Percentiles rank a stretch among this genome's conserved stretches.
phyloP scores from a whole-genome alignment of 2,113 vertebrate genomes.

The Leucopsar rothschildi region DNA sequence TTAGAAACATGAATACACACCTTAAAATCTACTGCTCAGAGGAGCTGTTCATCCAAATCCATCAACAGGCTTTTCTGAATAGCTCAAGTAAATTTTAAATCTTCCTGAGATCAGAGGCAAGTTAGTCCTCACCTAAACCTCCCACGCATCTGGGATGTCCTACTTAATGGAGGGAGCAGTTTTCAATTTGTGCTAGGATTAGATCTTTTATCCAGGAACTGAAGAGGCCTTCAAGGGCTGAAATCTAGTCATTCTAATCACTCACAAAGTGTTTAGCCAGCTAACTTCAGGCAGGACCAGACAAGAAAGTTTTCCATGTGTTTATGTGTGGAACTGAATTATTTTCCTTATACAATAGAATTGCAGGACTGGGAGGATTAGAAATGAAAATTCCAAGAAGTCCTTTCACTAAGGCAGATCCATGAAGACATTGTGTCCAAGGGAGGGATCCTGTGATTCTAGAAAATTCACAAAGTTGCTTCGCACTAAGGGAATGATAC shows the following conservation, averaged over 20 bases:
- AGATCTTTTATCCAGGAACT: not conserved
- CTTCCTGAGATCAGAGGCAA: not conserved
- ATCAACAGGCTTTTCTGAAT: not conserved
- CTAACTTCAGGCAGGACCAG: not conserved
- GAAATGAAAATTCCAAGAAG: not conserved
- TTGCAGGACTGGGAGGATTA: not conserved
- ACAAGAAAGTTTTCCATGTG: not conserved
- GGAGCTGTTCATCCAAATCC: not conserved
- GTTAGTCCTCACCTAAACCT: not conserved
- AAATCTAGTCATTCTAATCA: not conserved
- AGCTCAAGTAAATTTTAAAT: not conserved
- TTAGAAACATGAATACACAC: not conserved
- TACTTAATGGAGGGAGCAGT: not conserved
- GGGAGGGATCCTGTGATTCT: not conserved
- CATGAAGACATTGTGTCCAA: not conserved
- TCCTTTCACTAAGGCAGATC: not conserved
- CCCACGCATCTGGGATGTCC: not conserved
- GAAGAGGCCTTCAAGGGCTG: not conserved
- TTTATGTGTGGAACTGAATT: accelerated
- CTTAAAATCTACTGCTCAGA: not conserved
- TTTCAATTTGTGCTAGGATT: not conserved
- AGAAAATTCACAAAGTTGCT: not conserved
- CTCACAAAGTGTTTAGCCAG: not conserved
- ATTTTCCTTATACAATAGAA: not conserved
- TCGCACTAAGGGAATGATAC: not conserved